Evolutionary conservation across 30 jellyfish, hydroid and myxozoan species (phyloP), one percentile per base, ranked within the genome.

Genomic region (Hydra vulgaris): DNA sequence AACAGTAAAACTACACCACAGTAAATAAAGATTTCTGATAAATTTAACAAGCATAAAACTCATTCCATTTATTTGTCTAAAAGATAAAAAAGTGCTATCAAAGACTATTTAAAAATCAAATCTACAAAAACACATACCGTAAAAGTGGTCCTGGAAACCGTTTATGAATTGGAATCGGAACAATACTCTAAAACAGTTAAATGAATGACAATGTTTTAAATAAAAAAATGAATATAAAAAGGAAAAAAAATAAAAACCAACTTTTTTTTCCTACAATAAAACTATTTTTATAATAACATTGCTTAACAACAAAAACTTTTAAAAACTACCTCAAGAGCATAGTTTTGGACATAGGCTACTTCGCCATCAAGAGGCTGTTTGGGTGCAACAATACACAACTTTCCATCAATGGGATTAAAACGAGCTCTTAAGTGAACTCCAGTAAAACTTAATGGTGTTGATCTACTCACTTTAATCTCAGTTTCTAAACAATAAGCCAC

Each of bases 361-460:
- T 88, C 96, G 21, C 90, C 96, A 53, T 88, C 96, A 68, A 80
- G 81, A 16, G 87, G 87, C 27, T 80, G 87, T 21, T 53, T 67
- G 40, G 87, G 84, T 16, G 81, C 87, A 21, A 80, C 87, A 66
- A 80, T 70, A 70, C 72, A 61, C 12, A 80, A 15, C 26, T 27
- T 66, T 18, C 87, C 87, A 80, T 67, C 87, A 68, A 27, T 80
- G 18, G 66, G 21, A 15, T 69, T 27, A 79, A 80, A 80, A 15
- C 87, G 26, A 21, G 84, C 87, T 66, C 70, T 56, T 0, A 80
- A 26, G n/a, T 80, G 87, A 8, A 79, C 81, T 21, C 84, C 25
- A 15, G 87, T 80, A 84, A 80, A 80, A 22, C 55, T 27, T 21
- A 80, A 70, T n/a, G 87, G 87, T 22, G 87, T 80, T 53, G 87